Base-by-base conservation (phyloP, 2,113 vertebrate genomes). In the Rhipidura dahli region DNA sequence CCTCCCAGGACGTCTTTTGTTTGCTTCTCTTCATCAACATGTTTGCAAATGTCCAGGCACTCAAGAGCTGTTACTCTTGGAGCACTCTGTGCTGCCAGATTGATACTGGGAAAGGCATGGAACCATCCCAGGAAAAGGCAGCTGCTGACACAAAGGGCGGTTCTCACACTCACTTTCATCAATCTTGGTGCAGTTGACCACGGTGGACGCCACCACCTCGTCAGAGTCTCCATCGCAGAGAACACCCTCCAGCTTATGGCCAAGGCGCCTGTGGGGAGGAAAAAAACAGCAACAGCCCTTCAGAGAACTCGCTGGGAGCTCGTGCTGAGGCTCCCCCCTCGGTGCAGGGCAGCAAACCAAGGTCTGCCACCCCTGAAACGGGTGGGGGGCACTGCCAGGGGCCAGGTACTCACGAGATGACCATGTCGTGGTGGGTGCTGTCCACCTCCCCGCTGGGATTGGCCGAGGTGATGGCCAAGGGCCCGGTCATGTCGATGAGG, bases 361-460 rank as follows among this genome's bases (percentile, higher is more conserved):
- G 56, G 9, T 2, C 79, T 51, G 5, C 4, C 45, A n/a, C 7
- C 33, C 0, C 27, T 3, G 1, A 0, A 1, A 10, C 5, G 0
- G 15, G 26, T 5, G 56, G 16, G 57, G 13, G 56, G 68, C 68
- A 20, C 20, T 13, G 65, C 18, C 19, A 0, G 37, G 1, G 39
- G 0, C 1, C 21, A 2, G 47, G 40, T 57, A 94, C 98, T 98
- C 95, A 99, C 99, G 94, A 97, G 95, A 99, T 98, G 92, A 99
- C 98, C 98, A 99, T 99, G 96, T 98, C 96, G 8, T 99, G 99
- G 96, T 99, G 99, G 10, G 98, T 99, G 96, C 99, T 99, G 97
- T 99, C 99, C 15, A 91, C 68, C 87, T 99, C 99, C 72, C 98
- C 99, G 1, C 99, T 99, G 19, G 99, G 99, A 71, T 99, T 99